Base-by-base conservation (phyloP, 2,888 invertebrate genomes). In the Drosophila neutralis region DNA sequence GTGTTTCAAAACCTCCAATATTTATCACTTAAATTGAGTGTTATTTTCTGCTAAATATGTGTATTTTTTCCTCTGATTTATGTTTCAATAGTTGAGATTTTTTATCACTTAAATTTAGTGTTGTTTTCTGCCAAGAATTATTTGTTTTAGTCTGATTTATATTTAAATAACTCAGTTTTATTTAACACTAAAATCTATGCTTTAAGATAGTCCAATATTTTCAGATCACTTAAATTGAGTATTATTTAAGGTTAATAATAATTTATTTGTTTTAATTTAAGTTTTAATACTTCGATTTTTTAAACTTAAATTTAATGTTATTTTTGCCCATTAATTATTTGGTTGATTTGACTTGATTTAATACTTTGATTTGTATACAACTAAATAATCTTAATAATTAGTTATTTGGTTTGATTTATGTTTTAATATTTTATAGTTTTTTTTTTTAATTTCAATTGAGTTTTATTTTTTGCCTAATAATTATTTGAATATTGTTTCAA, bases 351-450 rank as follows among this genome's bases (percentile, higher is more conserved):
- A 13, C 21, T 13, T 13, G 7, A 45, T 13, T 13, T 21, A 21
- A 4, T 15, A 4, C 21, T 21, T 15, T 45, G 0, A 45, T 15
- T 21, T 15, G 2, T 1, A 24, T 0, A 2, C 4, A 21, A 15
- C 21, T 45, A 0, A 7, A 4, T 45, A 24, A 45, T 45, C 0
- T 2, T 4, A 24, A 21, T 21, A 45, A 8, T 24, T 45, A 45
- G 15, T 21, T 21, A 0, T 2, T 21, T 21, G 7, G 0, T 8
- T 0, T 15, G 15, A 0, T 45, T 27, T 45, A 8, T 15, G 4
- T 24, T 45, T 45, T 24, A 45, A 15, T 24, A 27, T 1, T 24
- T 24, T 24, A 0, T 1, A 21, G 31, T 31, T 11, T 8, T 45
- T 45, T 2, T 2, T 7, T 15, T 8, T 2, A 11, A 45, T 4